These are phyloP conservation scores for Dermochelys coriacea DNA, from an alignment of 2,797 vertebrate species.

Conservation along the genomic window DNA sequence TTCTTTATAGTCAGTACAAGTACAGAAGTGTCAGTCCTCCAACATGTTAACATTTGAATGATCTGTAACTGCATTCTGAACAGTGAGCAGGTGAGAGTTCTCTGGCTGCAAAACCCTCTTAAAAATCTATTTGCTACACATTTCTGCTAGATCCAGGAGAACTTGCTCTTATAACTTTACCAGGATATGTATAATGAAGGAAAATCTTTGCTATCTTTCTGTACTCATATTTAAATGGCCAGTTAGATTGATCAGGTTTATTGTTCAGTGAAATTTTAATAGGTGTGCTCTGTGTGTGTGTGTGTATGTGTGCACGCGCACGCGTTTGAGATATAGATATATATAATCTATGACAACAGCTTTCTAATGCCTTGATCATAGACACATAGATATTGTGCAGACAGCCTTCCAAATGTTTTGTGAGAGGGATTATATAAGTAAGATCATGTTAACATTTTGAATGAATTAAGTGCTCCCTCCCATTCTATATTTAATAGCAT, in stretches of 20 bases:
- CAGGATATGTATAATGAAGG: neutral
- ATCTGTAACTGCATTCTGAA: constrained; percentile 8
- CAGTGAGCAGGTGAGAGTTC: neutral
- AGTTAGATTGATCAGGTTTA: constrained; percentile 39
- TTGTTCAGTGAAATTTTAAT: neutral
- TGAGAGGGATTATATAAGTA: constrained; percentile 27
- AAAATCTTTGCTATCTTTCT: constrained; percentile 37
- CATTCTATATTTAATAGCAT: constrained; percentile 43
- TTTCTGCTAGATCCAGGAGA: neutral
- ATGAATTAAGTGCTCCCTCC: constrained; percentile 12
- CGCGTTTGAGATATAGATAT: no score
- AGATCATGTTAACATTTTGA: neutral
- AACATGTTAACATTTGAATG: neutral
- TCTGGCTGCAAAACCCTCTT: constrained; percentile 10
- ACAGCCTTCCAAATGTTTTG: constrained; percentile 2
- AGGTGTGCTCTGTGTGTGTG: neutral
- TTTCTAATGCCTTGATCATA: neutral
- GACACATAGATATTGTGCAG: neutral
- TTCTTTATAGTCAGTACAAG: neutral
- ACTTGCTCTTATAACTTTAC: constrained; percentile 34
- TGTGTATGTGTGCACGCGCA: no score
- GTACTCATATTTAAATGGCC: constrained; percentile 33
- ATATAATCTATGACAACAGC: neutral
- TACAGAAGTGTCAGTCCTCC: neutral
- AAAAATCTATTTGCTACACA: neutral